Evolutionary conservation across 2,888 invertebrate species (phyloP), one percentile per base, ranked within the genome.

Genomic region (Anorthoa munda): DNA sequence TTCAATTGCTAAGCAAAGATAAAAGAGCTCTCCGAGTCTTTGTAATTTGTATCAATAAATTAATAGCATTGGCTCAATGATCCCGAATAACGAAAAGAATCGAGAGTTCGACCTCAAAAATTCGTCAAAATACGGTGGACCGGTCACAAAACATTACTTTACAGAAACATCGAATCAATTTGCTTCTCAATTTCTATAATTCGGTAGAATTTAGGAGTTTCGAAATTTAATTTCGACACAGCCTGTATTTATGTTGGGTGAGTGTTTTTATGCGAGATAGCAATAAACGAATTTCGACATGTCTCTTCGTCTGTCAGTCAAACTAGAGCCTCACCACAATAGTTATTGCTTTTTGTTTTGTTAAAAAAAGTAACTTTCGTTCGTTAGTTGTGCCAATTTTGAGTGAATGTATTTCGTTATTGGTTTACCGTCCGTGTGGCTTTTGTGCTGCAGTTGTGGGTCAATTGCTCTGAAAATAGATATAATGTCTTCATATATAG

Each of bases 11-110:
- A 59, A 72, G 73, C 63, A 79, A 85, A 75, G 70, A 77, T 75
- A 77, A 79, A 79, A 56, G 72, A 60, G 51, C 58, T 82, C 71
- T 21, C 23, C 17, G 45, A 75, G 75, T 74, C 82, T 39, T 39
- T 39, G 26, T 26, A 26, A 26, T 73, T 82, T 84, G 81, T 76
- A 81, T 78, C 80, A 78, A 84, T 79, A 84, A 82, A 85, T 84
- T 84, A 84, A 85, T 82, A 84, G 66, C 51, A 65, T 59, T 73
- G 66, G 55, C 56, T 80, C 75, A 59, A 68, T 73, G 66, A 60
- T 60, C 58, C 39, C 9, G 39, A 39, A 39, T 39, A 39, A 39
- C 60, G 63, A 67, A 69, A 66, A 79, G 69, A 77, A 50, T 59
- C 18, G 39, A 63, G 53, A 67, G 56, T 73, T 69, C 59, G 45